phyloP scores from a whole-genome alignment of 2,113 vertebrate genomes.

The Stictonetta naevosa region DNA sequence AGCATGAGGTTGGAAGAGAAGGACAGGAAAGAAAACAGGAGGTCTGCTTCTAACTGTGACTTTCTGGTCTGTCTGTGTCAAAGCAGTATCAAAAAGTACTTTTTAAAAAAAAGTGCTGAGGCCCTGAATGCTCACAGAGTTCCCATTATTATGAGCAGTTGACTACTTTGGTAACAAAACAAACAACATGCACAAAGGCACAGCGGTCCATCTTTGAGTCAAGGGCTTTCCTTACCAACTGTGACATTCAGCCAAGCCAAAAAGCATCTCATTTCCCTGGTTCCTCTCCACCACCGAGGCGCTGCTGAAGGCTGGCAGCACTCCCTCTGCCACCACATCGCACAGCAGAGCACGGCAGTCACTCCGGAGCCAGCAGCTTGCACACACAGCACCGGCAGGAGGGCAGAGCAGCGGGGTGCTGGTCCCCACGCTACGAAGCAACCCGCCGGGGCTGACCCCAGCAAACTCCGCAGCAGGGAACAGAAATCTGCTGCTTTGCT shows the following conservation, averaged over 20 bases:
- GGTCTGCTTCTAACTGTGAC: background rate
- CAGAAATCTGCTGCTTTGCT: background rate
- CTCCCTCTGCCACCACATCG: background rate
- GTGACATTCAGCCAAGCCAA: background rate
- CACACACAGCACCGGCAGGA: fast-evolving
- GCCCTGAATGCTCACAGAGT: background rate
- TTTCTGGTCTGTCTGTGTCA: background rate
- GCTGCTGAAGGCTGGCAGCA: too few species aligned
- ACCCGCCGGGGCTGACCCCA: background rate
- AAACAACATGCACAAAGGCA: background rate
- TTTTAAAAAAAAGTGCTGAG: background rate
- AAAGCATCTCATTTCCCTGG: background rate
- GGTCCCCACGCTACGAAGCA: background rate
- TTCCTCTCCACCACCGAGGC: background rate
- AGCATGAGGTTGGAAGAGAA: background rate
- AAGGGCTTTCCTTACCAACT: background rate
- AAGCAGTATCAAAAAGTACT: background rate
- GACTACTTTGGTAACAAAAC: background rate
- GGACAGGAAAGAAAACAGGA: background rate
- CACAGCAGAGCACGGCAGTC: too few species aligned
- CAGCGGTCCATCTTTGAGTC: background rate
- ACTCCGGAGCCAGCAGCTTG: background rate
- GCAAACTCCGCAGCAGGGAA: background rate
- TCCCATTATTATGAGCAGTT: background rate
- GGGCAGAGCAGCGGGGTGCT: background rate